phyloP scores from a whole-genome alignment of 2,113 vertebrate genomes.

The Mus spicilegus region DNA sequence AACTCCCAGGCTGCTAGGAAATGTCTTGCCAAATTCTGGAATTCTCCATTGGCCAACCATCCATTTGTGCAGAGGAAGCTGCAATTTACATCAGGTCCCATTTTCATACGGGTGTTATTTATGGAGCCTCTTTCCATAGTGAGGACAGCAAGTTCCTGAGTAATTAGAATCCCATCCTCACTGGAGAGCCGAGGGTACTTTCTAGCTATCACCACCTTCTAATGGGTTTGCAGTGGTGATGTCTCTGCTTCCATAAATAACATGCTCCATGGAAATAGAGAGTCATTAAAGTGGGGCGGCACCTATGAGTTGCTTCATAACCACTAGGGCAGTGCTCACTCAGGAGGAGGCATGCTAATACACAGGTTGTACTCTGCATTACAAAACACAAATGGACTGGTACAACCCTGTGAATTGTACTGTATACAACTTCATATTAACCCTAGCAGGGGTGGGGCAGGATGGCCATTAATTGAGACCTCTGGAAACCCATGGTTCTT shows the following conservation, averaged over 20 bases:
- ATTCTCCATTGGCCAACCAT: slow-evolving; percentile 76
- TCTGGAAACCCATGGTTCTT: not conserved
- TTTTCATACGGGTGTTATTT: slow-evolving; percentile 69
- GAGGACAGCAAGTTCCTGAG: not conserved
- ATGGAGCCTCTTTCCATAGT: not conserved
- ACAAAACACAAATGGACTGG: not conserved
- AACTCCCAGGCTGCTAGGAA: slow-evolving; percentile 83
- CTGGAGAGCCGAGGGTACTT: not conserved
- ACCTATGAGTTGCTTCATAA: slow-evolving; percentile 51
- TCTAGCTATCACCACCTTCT: slow-evolving; percentile 42
- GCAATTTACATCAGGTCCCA: slow-evolving; percentile 61
- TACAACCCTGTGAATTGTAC: too few relatives aligned
- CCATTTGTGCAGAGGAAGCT: slow-evolving; percentile 70
- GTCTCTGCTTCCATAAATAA: slow-evolving; percentile 68
- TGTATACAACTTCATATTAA: fast-evolving
- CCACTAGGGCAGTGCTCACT: slow-evolving; percentile 4
- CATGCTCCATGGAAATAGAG: slow-evolving; percentile 23
- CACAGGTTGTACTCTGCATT: not conserved
- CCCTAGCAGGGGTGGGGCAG: fast-evolving
- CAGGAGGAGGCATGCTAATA: not conserved
- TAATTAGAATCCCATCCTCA: slow-evolving; percentile 56
- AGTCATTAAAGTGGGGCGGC: slow-evolving; percentile 34
- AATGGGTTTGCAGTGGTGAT: not conserved
- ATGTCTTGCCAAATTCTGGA: slow-evolving; percentile 80
- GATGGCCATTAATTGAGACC: fast-evolving